Evolutionary conservation across 2,797 vertebrate species (phyloP), one percentile per base, ranked within the genome.

Genomic region (Amphiprion clarkii): DNA sequence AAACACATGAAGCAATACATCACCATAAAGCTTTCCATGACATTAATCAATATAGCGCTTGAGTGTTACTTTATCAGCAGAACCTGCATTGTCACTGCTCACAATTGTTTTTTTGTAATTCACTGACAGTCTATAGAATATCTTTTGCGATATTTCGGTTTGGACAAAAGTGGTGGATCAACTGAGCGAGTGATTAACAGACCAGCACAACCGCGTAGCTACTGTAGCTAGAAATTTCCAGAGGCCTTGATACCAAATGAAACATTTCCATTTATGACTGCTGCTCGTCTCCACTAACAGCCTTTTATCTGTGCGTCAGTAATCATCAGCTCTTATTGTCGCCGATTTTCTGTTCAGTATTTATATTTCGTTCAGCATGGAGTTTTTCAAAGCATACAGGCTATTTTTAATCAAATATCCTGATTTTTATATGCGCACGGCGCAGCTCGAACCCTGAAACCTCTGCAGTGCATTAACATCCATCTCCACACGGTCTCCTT

Each of bases 361-460:
- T 44, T 44, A 44, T 25, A 23, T 25, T 75, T 71, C 27, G 51
- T 49, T 69, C 33, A 58, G 23, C 3, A 2, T 7, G 23, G 42
- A 25, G 16, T 19, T 60, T 67, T 67, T 66, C 53, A 13, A 68
- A 75, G 33, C 25, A 5, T 6, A 10, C 10, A 49, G 19, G 51
- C 27, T 60, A 0, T 74, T 70, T 67, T 31, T 66, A 40, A 58
- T 49, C 7, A 31, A 27, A 13, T 2, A 48, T 31, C 49, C 55
- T 33, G 33, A 33, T 69, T 81, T 67, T 17, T 59, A 49, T 76
- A 68, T 70, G 67, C 60, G 29, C 40, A 33, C 51, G 4, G 3
- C 1, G 2, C 51, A 21, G 61, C 65, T 71, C 0, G 4, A 79
- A 67, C 39, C 31, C 21, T 27, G 61, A 58, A 56, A 59, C 39